These are phyloP conservation scores for Eilema griseolum DNA, from an alignment of 2,888 invertebrate species.

Conservation along the genomic window DNA sequence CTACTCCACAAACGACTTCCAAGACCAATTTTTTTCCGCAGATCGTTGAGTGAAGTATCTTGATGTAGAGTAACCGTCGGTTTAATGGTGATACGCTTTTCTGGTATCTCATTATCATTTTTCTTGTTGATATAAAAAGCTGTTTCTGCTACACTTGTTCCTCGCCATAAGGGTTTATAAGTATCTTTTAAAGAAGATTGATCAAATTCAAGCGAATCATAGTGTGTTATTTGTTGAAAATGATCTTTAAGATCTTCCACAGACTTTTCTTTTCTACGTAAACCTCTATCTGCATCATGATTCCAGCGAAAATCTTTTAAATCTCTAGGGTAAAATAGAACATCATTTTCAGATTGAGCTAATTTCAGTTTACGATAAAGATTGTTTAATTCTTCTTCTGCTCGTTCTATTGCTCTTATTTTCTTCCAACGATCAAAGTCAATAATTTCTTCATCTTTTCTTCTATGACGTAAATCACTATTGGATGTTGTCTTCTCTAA, in stretches of 20 bases:
- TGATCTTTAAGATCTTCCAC: slow-evolving; percentile 94
- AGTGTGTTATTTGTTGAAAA: slow-evolving; percentile 89
- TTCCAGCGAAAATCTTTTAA: slow-evolving; percentile 92
- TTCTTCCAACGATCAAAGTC: slow-evolving; percentile 96
- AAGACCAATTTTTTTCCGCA: slow-evolving; percentile 86
- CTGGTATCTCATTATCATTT: slow-evolving; percentile 79
- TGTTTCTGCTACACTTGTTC: slow-evolving; percentile 93
- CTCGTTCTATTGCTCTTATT: slow-evolving; percentile 92
- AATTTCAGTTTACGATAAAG: slow-evolving; percentile 92
- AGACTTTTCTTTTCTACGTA: slow-evolving; percentile 94
- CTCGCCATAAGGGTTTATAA: slow-evolving; percentile 94
- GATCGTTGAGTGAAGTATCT: slow-evolving; percentile 78
- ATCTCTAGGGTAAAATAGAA: slow-evolving; percentile 93
- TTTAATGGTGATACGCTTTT: slow-evolving; percentile 60
- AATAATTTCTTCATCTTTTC: slow-evolving; percentile 92
- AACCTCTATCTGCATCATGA: slow-evolving; percentile 90
- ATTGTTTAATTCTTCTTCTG: slow-evolving; percentile 93
- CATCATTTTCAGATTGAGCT: slow-evolving; percentile 94
- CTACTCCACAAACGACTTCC: slow-evolving; percentile 94
- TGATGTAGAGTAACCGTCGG: slow-evolving; percentile 67
- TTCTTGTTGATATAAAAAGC: slow-evolving; percentile 90
- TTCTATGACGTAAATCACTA: slow-evolving; percentile 90
- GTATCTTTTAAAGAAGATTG: slow-evolving; percentile 87
- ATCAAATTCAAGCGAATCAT: slow-evolving; percentile 80
- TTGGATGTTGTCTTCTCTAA: slow-evolving; percentile 92